Conservation (phyloP, 2,113 vertebrate species). For the Phylloscopus trochiloides region DNA sequence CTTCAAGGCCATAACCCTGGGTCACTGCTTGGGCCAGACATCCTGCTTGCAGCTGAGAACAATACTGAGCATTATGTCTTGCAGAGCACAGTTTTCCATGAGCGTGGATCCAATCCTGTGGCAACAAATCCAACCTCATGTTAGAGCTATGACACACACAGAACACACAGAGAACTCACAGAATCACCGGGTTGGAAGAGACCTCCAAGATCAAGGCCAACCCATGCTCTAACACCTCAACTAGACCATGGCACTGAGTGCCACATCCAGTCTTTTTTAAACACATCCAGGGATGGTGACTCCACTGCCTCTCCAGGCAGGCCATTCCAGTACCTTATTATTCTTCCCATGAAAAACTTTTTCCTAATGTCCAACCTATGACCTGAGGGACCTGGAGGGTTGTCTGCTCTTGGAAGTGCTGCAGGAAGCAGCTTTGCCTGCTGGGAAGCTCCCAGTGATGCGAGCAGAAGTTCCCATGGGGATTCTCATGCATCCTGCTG, state of each 20-base stretch:
- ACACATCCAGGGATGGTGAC: not conserved
- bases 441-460: not conserved
- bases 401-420: not conserved
- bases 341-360: not conserved
- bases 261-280: not conserved
- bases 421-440: not conserved
- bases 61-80: not conserved
- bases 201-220: not conserved
- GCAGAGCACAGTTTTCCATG: not conserved
- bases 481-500: not conserved
- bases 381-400: not conserved
- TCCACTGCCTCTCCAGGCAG: not conserved
- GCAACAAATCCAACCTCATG: not conserved
- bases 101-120: fast-evolving
- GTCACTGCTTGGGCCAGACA: not conserved
- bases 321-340: not conserved
- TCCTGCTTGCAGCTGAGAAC: not conserved
- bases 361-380: not conserved
- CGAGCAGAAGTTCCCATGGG: not conserved
- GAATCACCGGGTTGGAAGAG: not conserved
- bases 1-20: not conserved
- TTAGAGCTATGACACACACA: not conserved
- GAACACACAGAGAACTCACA: not conserved
- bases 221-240: not conserved
- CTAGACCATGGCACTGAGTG: not conserved